Evolutionary conservation across 2,113 vertebrate species (phyloP).

Genomic region (Ochotona princeps): DNA sequence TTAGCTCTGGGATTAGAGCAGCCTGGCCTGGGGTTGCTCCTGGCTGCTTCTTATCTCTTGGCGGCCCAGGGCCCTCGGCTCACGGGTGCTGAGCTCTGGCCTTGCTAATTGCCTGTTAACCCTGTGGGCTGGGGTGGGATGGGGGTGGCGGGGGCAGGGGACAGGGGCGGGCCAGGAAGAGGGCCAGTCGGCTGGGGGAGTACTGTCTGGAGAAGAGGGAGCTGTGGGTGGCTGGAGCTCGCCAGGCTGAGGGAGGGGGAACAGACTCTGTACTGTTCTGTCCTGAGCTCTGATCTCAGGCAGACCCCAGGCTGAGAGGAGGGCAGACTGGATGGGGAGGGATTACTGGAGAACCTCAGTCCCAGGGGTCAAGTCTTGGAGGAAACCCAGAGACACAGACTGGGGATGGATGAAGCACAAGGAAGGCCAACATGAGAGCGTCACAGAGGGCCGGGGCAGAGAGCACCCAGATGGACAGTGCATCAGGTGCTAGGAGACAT

Average conservation of each 20-base stretch:
- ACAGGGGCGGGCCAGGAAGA: background rate
- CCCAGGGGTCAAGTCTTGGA: background rate
- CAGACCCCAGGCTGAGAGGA: background rate
- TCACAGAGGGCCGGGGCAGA: background rate
- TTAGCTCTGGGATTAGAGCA: conserved; percentile 78
- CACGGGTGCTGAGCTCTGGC: conserved; percentile 63
- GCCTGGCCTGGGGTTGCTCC: conserved; percentile 47
- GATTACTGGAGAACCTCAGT: background rate
- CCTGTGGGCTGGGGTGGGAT: conserved; percentile 52
- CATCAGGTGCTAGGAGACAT: background rate
- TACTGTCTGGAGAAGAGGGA: conserved; percentile 40
- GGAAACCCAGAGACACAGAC: background rate
- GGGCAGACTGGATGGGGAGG: background rate
- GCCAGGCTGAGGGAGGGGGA: conserved; percentile 8
- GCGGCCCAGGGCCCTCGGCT: conserved; percentile 43
- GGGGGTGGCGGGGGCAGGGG: conserved; percentile 37
- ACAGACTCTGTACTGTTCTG: conserved; percentile 8
- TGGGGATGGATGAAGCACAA: background rate
- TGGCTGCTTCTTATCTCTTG: conserved; percentile 76
- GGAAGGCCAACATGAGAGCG: no score
- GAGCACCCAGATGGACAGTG: background rate
- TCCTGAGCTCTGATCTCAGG: conserved; percentile 14
- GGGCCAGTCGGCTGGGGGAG: background rate
- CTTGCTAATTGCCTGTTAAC: conserved; percentile 81
- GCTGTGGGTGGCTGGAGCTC: conserved; percentile 50